Evolutionary conservation across 1,140 invertebrate species (phyloP).

Genomic region (Drosophila athabasca): DNA sequence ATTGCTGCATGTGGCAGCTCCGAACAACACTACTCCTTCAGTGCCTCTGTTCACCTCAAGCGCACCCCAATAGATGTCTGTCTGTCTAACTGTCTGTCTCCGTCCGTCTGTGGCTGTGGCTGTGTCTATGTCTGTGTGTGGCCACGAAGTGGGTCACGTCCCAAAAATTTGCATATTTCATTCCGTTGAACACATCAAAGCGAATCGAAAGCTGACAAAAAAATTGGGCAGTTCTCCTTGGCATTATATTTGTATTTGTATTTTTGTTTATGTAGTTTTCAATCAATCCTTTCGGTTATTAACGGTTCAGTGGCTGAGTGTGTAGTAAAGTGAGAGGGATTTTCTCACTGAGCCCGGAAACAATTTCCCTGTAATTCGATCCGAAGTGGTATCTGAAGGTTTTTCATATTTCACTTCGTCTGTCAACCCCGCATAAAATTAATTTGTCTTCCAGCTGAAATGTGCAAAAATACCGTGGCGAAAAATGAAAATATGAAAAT

Average conservation of each 20-base stretch:
- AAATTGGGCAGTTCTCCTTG: not conserved
- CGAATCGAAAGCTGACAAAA: not conserved
- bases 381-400: constrained; percentile 23
- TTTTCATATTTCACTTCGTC: constrained; percentile 31
- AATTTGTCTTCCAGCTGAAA: constrained; percentile 38
- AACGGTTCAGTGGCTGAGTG: constrained; percentile 48
- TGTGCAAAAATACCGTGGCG: too few relatives aligned
- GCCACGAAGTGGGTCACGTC: not conserved
- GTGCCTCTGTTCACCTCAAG: constrained; percentile 12
- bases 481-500: constrained; percentile 9
- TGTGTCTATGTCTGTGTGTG: too few relatives aligned
- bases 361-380: constrained; percentile 30
- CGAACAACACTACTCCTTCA: constrained; percentile 5
- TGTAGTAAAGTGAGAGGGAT: not conserved
- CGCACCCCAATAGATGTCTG: constrained; percentile 24
- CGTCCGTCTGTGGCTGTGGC: constrained; percentile 7
- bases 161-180: constrained; percentile 11
- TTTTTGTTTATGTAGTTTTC: constrained; percentile 11
- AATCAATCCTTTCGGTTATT: constrained; percentile 51
- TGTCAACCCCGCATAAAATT: constrained; percentile 34
- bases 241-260: not conserved
- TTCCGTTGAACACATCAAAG: constrained; percentile 7
- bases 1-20: constrained; percentile 13
- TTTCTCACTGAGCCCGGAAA: constrained; percentile 13
- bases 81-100: not conserved